phyloP scores from a whole-genome alignment of 2,888 invertebrate species.

The Ichneumoninae sp. region DNA sequence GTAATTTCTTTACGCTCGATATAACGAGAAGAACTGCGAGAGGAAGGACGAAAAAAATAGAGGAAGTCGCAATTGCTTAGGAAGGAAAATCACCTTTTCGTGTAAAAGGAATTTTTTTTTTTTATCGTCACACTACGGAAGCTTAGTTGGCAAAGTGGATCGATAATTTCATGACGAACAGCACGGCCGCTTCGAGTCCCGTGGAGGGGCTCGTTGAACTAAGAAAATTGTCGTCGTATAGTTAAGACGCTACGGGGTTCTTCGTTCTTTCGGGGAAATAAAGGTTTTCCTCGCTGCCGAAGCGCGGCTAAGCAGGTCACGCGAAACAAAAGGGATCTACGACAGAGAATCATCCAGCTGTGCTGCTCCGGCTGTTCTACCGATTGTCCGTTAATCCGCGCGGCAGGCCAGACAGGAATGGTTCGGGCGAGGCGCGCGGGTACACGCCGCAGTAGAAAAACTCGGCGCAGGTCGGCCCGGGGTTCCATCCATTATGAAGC shows the following conservation, averaged over 20 bases:
- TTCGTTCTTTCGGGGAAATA: constrained; percentile 18
- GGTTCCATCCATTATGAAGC: constrained; percentile 16
- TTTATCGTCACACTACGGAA: constrained; percentile 1
- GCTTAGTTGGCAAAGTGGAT: constrained; percentile 25
- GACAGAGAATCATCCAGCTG: background rate
- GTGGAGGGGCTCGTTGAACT: constrained; percentile 1
- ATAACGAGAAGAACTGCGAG: constrained; percentile 47
- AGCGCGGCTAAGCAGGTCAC: constrained; percentile 13
- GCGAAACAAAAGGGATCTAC: constrained; percentile 13
- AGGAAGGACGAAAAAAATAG: background rate
- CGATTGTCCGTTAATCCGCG: constrained; percentile 54
- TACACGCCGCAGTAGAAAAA: constrained; percentile 11
- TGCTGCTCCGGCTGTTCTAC: constrained; percentile 40
- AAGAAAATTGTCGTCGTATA: constrained; percentile 24
- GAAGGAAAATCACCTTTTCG: background rate
- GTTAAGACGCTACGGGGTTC: constrained; percentile 4
- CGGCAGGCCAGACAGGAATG: constrained; percentile 6
- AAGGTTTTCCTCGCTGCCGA: constrained; percentile 20
- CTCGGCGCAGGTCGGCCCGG: constrained; percentile 23
- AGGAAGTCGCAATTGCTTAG: background rate
- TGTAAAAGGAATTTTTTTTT: constrained; percentile 35
- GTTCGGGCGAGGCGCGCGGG: background rate
- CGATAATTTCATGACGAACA: constrained; percentile 37
- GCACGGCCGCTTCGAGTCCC: background rate
- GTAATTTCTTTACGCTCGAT: constrained; percentile 37